These are phyloP conservation scores for Dione vanillae DNA, from an alignment of 2,888 invertebrate genomes.

Conservation along the genomic window DNA sequence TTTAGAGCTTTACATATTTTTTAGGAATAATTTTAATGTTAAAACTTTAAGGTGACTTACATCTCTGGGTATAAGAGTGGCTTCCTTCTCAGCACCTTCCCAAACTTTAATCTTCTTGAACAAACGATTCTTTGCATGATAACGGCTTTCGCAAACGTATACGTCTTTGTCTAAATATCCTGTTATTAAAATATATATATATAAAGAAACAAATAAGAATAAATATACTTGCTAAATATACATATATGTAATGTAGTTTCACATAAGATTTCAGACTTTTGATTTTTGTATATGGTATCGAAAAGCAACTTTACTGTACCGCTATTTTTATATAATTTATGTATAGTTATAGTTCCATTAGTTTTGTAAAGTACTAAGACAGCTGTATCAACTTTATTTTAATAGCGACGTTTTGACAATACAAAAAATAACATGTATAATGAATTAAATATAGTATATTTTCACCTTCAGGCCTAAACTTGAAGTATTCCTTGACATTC, in stretches of 20 bases:
- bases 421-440: no score
- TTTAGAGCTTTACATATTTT: no score
- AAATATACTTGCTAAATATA: background rate
- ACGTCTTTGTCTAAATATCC: slow-evolving; percentile 96
- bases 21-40: no score
- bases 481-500: slow-evolving; percentile 97
- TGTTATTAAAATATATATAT: slow-evolving; percentile 47
- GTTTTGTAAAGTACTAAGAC: no score
- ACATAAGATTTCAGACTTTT: no score
- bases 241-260: no score
- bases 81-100: slow-evolving; percentile 78
- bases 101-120: slow-evolving; percentile 97
- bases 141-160: slow-evolving; percentile 98
- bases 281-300: no score
- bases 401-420: no score
- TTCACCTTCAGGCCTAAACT: slow-evolving; percentile 90
- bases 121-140: slow-evolving; percentile 92
- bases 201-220: background rate
- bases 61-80: slow-evolving; percentile 68
- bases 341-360: no score
- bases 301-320: no score
- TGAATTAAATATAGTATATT: background rate
- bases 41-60: slow-evolving; percentile 50
- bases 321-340: no score
- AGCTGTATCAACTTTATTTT: no score